phyloP scores from a whole-genome alignment of 2,888 invertebrate genomes.

The Molanna angustata region DNA sequence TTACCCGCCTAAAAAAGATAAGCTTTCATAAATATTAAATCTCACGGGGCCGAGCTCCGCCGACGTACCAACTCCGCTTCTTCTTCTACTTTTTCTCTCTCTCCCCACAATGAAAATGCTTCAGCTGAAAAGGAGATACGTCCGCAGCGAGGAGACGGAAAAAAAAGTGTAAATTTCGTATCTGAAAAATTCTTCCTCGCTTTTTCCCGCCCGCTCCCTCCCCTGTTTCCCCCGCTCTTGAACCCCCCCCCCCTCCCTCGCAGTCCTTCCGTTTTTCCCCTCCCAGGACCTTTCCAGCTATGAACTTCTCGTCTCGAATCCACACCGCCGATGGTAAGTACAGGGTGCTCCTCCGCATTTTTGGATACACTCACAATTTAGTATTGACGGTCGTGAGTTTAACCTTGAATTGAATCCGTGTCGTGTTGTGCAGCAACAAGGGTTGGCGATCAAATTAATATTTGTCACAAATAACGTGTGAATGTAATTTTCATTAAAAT shows the following conservation, averaged over 20 bases:
- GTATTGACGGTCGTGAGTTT: no score
- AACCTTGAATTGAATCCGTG: no score
- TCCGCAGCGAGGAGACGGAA: no score
- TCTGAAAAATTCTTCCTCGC: slow-evolving; percentile 21
- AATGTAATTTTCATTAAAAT: no score
- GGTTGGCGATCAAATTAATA: no score
- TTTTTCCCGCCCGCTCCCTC: slow-evolving; percentile 15
- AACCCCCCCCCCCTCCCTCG: slow-evolving; percentile 2
- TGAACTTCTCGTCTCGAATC: slow-evolving; percentile 3
- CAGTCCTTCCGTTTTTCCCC: not conserved
- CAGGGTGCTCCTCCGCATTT: no score
- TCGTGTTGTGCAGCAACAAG: no score
- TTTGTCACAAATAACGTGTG: no score
- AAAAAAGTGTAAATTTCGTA: slow-evolving; percentile 23
- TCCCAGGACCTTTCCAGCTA: slow-evolving; percentile 2
- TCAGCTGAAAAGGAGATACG: not conserved
- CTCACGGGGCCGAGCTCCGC: not conserved
- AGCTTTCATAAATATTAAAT: not conserved
- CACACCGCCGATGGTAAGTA: no score
- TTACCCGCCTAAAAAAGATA: not conserved
- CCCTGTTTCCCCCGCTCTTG: slow-evolving; percentile 1
- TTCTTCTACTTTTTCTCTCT: no score
- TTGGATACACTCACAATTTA: no score
- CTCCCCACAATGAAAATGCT: not conserved
- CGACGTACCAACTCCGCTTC: no score